Percentiles rank a stretch among this genome's conserved stretches.
Evolutionary conservation across 2,888 invertebrate genomes (phyloP).

Genomic region (Oeneis ivallda): DNA sequence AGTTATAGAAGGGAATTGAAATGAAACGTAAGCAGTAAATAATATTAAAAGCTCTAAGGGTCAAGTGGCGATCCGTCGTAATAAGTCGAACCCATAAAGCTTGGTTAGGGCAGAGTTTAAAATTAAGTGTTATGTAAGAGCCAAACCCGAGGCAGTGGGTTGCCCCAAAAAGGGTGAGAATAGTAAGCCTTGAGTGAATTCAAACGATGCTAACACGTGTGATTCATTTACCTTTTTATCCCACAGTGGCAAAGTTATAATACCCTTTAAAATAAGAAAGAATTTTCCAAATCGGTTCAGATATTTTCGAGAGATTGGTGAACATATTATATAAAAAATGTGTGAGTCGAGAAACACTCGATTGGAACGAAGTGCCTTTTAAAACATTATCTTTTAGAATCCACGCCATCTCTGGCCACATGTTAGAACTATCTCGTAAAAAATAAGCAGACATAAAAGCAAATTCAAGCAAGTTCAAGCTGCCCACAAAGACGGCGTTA

Average conservation of each 20-base stretch:
- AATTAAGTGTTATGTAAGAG: constrained; percentile 14
- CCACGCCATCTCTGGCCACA: too few species aligned
- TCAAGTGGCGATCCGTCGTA: neutral
- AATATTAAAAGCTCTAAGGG: constrained; percentile 5
- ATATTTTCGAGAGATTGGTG: too few species aligned
- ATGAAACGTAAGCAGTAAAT: constrained; percentile 9
- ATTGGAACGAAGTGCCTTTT: too few species aligned
- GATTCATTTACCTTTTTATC: neutral
- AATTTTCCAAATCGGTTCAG: too few species aligned
- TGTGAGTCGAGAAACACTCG: too few species aligned
- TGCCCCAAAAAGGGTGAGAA: constrained; percentile 1
- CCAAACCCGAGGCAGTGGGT: neutral
- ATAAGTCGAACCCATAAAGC: constrained; percentile 11
- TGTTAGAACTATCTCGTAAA: too few species aligned
- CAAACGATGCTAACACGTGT: neutral
- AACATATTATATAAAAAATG: too few species aligned
- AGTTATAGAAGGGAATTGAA: neutral
- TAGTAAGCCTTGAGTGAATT: neutral
- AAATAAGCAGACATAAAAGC: too few species aligned
- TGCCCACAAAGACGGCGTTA: too few species aligned
- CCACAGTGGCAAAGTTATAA: neutral
- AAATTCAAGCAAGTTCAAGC: too few species aligned
- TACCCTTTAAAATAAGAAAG: too few species aligned
- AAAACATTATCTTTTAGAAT: too few species aligned
- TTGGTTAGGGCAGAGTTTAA: constrained; percentile 16